Base-by-base conservation (phyloP, 2,797 vertebrate species). In the Catamblyrhynchus diadema region DNA sequence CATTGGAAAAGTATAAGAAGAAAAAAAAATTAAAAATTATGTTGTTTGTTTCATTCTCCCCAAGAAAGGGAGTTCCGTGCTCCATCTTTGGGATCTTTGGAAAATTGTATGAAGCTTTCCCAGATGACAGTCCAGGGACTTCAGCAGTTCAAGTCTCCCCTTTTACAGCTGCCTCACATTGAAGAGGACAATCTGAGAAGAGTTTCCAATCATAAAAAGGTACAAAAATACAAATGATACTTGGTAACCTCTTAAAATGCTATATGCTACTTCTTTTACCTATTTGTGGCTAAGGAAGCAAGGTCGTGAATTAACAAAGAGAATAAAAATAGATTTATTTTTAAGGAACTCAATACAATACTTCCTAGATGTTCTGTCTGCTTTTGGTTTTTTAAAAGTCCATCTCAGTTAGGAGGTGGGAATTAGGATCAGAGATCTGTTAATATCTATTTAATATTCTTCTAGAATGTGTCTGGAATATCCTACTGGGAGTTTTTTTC, bases 101-200 rank as follows among this genome's bases (percentile, higher is more conserved):
- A 99, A 98, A 99, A 99, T 94, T 99, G 99, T 91, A 99, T 99
- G 99, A 99, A 99, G 97, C 98, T 99, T 96, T 99, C 98, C 64
- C 99, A 99, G 97, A 99, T 99, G 99, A 98, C 98, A 42, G 99
- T 99, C 61, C 99, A 99, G 96, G 99, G 99, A 45, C 98, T 99
- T 88, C 99, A 99, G 95, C 99, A 99, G 97, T 99, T 99, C 80
- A 99, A 99, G 95, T 99, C 99, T 54, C 99, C 99, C 9, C 98
- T 99, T 91, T 96, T 99, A 71, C 99, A 99, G 97, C 98, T 99
- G 92, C 99, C 99, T 61, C 98, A 99, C 97, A 99, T 99, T 91
- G 99, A 99, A 97, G 99, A 99, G 92, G 99, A 99, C 95, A 98
- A 99, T 79, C 98, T 99, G 48, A 98, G 99, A 90, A 98, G 99